Evolutionary conservation across 2,113 vertebrate genomes (phyloP).

Genomic region (Arizona elegans): DNA sequence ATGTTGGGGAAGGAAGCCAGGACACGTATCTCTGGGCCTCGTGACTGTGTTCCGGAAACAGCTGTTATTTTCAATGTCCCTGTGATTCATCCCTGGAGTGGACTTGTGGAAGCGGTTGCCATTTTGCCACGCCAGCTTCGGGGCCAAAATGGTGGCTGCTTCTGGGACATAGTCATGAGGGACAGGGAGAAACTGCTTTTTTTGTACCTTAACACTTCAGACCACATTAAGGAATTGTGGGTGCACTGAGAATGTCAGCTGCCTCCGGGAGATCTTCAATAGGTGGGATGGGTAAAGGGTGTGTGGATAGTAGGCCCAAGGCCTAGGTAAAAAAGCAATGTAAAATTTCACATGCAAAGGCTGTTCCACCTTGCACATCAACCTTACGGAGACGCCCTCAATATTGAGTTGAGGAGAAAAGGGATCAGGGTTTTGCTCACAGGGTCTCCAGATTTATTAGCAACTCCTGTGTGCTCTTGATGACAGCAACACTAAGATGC

Average conservation of each 20-base stretch:
- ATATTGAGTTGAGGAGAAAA: background rate
- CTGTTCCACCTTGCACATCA: background rate
- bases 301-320: too few relatives aligned
- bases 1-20: too few relatives aligned
- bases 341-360: background rate
- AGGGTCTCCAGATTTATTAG: background rate
- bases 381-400: background rate
- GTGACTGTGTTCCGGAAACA: too few relatives aligned
- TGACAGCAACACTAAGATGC: background rate
- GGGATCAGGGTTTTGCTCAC: background rate
- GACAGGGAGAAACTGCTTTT: background rate
- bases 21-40: too few relatives aligned
- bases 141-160: background rate
- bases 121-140: background rate
- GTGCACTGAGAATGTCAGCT: background rate
- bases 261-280: background rate
- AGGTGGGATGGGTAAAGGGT: background rate
- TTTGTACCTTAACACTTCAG: background rate
- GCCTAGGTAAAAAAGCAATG: background rate
- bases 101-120: too few relatives aligned
- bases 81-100: background rate
- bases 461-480: background rate
- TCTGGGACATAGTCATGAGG: background rate
- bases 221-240: background rate
- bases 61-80: background rate